These are phyloP conservation scores for Drosophila sp. DNA, from an alignment of 1,140 invertebrate species.

Conservation along the genomic window DNA sequence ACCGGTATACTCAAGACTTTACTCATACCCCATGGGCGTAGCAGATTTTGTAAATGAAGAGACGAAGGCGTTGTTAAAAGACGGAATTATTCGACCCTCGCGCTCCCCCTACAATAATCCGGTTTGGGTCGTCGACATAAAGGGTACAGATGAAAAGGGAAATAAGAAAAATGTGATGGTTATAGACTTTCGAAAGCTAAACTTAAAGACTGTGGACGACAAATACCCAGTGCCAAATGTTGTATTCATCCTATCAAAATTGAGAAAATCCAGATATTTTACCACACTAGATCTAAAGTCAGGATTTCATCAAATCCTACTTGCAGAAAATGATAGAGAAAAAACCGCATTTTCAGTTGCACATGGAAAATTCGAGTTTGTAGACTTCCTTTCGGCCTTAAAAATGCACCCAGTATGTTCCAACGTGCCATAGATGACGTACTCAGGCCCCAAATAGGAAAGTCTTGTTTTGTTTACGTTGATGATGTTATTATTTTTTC, in stretches of 20 bases:
- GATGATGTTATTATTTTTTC: too few relatives aligned
- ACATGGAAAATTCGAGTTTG: neutral
- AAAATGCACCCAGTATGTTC: too few relatives aligned
- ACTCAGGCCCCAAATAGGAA: too few relatives aligned
- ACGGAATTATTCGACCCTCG: too few relatives aligned
- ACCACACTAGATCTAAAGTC: too few relatives aligned
- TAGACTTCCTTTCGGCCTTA: slow-evolving; percentile 56
- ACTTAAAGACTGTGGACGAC: slow-evolving; percentile 72
- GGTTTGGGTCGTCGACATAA: slow-evolving; percentile 48
- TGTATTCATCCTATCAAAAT: too few relatives aligned
- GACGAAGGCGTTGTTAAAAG: slow-evolving; percentile 19
- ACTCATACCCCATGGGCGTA: slow-evolving; percentile 39
- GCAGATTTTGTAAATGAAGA: slow-evolving; percentile 38
- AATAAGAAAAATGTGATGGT: slow-evolving; percentile 40
- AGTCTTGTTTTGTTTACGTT: too few relatives aligned
- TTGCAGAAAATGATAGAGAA: too few relatives aligned
- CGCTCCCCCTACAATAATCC: slow-evolving; percentile 50
- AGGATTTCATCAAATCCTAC: slow-evolving; percentile 86
- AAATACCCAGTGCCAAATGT: too few relatives aligned
- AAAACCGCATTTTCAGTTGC: slow-evolving; percentile 7
- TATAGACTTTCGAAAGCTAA: slow-evolving; percentile 78
- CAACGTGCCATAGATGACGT: too few relatives aligned
- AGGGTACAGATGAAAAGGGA: slow-evolving; percentile 33
- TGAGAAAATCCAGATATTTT: too few relatives aligned
- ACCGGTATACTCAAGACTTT: too few relatives aligned